A percentile compares a stretch with the other conserved stretches of the same genome.
phyloP scores from a whole-genome alignment of 2,113 vertebrate species.

The Ciconia stormi region DNA sequence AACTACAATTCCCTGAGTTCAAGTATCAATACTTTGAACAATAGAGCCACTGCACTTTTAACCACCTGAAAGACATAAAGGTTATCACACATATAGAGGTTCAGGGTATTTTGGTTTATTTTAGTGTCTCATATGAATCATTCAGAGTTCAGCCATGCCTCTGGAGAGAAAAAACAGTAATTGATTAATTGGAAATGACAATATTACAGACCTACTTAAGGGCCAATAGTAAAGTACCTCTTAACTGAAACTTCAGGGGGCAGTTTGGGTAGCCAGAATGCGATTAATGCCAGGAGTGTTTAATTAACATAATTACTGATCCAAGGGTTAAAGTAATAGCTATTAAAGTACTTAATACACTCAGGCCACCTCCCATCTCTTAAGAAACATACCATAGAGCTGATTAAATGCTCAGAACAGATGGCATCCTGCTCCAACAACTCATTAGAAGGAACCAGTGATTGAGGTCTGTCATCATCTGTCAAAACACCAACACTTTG shows the following conservation, averaged over 20 bases:
- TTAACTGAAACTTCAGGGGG: slow-evolving; percentile 10
- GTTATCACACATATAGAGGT: not conserved
- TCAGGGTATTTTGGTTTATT: not conserved
- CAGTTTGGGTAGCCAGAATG: not conserved
- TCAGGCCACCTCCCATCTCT: slow-evolving; percentile 13
- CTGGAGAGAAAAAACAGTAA: not conserved
- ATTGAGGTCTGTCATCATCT: not conserved
- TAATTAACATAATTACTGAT: slow-evolving; percentile 32
- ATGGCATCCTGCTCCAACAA: not conserved
- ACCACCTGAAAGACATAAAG: not conserved
- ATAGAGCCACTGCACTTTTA: not conserved
- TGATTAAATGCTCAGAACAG: not conserved
- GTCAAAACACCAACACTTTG: not conserved
- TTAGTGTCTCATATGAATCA: not conserved
- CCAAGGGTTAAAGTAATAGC: not conserved
- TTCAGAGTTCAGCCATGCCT: not conserved
- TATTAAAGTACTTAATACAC: not conserved
- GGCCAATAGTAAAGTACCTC: not conserved
- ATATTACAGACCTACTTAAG: not conserved
- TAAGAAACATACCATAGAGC: not conserved
- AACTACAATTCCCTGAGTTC: not conserved
- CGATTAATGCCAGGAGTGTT: not conserved
- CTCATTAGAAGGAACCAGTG: not conserved
- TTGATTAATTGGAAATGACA: not conserved
- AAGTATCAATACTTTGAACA: not conserved